Evolutionary conservation across 2,888 invertebrate species (phyloP).

Genomic region (Coenonympha glycerion): DNA sequence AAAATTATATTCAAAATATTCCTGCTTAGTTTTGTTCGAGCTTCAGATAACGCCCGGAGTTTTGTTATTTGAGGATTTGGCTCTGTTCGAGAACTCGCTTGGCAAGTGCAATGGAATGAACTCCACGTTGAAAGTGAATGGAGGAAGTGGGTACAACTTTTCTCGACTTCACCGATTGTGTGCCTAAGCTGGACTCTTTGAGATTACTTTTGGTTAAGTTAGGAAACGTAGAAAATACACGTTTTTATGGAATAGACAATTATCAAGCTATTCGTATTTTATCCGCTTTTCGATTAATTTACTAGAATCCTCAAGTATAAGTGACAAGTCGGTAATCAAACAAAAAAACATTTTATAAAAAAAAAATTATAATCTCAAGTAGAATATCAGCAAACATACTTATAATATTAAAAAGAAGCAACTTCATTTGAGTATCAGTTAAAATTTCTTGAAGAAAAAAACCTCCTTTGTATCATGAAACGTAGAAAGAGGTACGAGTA

Average conservation of each 20-base stretch:
- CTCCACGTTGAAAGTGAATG: conserved; percentile 17
- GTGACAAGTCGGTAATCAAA: too few species aligned
- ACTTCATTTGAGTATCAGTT: background rate
- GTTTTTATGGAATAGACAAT: too few species aligned
- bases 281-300: background rate
- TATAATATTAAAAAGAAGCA: too few species aligned
- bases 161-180: conserved; percentile 2
- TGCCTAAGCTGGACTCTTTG: background rate
- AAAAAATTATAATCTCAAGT: background rate
- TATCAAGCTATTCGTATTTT: too few species aligned
- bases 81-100: conserved; percentile 23
- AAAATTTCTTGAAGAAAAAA: background rate
- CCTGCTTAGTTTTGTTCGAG: conserved; percentile 26
- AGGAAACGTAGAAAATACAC: background rate
- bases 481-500: too few species aligned
- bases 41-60: conserved; percentile 27
- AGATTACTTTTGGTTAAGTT: background rate
- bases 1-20: conserved; percentile 20
- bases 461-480: conserved; percentile 55
- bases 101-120: conserved; percentile 22
- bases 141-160: conserved; percentile 13
- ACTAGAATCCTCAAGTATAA: too few species aligned
- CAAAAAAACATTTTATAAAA: too few species aligned
- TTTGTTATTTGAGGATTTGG: conserved; percentile 30
- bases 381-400: background rate